Conservation (phyloP, 2,888 invertebrate genomes). For the Julus scandinavius region DNA sequence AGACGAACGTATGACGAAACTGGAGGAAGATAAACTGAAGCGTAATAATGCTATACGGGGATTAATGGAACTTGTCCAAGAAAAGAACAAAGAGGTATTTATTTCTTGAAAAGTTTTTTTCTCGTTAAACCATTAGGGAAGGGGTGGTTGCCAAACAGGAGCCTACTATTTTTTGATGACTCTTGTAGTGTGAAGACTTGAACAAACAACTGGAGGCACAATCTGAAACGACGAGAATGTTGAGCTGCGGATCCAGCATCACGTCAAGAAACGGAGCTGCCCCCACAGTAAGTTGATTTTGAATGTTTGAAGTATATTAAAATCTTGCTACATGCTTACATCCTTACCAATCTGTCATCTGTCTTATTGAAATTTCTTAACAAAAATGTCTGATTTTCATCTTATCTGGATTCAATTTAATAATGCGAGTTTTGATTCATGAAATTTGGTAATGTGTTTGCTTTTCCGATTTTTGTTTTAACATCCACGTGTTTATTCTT, state of each 20-base stretch:
- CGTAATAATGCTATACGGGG: slow-evolving; percentile 51
- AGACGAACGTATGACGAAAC: slow-evolving; percentile 54
- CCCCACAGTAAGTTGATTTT: background rate
- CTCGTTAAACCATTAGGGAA: background rate
- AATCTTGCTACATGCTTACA: too few species aligned
- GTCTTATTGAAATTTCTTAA: too few species aligned
- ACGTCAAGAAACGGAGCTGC: background rate
- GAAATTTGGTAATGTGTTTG: too few species aligned
- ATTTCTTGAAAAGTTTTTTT: background rate
- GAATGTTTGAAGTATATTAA: background rate
- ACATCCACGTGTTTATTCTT: background rate
- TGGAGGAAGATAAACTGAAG: slow-evolving; percentile 42
- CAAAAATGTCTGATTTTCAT: too few species aligned
- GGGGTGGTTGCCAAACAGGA: background rate
- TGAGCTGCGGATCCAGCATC: slow-evolving; percentile 16
- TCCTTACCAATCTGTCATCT: too few species aligned
- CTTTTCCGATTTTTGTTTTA: background rate
- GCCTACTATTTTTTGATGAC: too few species aligned
- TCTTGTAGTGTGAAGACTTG: slow-evolving; percentile 1
- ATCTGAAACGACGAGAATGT: background rate
- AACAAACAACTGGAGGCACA: background rate
- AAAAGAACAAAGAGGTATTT: slow-evolving; percentile 52
- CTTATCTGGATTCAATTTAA: too few species aligned
- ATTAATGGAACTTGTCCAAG: background rate
- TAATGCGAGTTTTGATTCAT: too few species aligned